Evolutionary conservation across 2,888 invertebrate species (phyloP).

Genomic region (Cyclophora albipunctata): DNA sequence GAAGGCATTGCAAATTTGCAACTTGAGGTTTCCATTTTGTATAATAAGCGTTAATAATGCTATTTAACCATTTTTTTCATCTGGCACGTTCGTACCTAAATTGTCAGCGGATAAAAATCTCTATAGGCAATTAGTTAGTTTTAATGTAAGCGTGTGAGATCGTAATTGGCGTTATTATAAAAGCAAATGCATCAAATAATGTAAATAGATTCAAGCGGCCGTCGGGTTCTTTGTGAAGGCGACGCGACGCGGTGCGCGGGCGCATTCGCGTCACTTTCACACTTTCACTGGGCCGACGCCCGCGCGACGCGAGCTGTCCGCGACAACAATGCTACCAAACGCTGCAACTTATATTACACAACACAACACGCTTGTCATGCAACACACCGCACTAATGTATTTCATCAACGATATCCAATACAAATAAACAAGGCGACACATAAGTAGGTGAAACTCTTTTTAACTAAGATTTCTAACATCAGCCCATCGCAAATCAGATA

Average conservation of each 20-base stretch:
- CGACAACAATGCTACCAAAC: constrained; percentile 36
- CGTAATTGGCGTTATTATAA: no score
- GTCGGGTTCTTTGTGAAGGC: background rate
- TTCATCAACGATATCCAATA: constrained; percentile 8
- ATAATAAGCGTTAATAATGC: no score
- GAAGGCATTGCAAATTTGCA: constrained; percentile 9
- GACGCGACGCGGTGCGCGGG: constrained; percentile 28
- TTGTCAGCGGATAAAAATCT: background rate
- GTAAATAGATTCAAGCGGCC: no score
- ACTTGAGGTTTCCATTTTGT: background rate
- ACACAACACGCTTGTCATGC: constrained; percentile 47
- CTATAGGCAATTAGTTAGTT: background rate
- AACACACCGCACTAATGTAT: constrained; percentile 21
- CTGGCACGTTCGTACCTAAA: background rate
- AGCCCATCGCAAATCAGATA: no score
- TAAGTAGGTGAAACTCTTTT: no score
- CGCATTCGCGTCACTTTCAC: constrained; percentile 73
- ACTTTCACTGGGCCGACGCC: constrained; percentile 73
- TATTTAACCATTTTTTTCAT: no score
- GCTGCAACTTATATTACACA: constrained; percentile 67
- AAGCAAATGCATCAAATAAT: no score
- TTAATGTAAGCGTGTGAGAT: no score
- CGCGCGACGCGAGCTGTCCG: constrained; percentile 22
- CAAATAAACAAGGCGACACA: no score
- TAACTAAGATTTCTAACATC: no score